Evolutionary conservation across 2,888 invertebrate genomes (phyloP).

Genomic region (Epinotia nisella): DNA sequence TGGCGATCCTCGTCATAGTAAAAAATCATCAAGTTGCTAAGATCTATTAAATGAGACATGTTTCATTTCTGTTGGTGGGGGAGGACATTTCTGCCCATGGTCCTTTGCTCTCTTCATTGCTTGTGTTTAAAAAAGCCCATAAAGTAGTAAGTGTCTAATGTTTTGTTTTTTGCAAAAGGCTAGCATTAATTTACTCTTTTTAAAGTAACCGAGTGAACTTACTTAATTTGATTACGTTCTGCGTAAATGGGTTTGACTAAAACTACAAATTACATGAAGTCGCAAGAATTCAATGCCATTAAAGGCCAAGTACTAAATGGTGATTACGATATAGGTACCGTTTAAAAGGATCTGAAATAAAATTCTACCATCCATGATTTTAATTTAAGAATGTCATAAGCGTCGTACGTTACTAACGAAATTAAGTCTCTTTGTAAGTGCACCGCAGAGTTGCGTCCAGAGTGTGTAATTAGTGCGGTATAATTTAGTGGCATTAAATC

Average conservation of each 20-base stretch:
- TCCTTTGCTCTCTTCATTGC: background rate
- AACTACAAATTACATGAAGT: slow-evolving; percentile 14
- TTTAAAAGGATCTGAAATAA: slow-evolving; percentile 22
- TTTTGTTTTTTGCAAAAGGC: background rate
- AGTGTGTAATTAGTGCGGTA: slow-evolving; percentile 53
- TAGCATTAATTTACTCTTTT: background rate
- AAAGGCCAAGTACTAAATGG: slow-evolving; percentile 16
- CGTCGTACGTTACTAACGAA: background rate
- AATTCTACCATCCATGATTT: background rate
- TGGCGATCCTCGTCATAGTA: no score
- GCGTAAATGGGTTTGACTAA: slow-evolving; percentile 4
- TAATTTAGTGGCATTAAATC: slow-evolving; percentile 78
- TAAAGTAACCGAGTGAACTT: background rate
- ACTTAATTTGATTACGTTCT: background rate
- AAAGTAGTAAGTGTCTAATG: no score
- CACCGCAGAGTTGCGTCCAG: slow-evolving; percentile 32
- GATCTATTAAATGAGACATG: no score
- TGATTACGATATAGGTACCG: slow-evolving; percentile 35
- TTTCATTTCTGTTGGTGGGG: no score
- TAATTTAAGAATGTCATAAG: slow-evolving; percentile 10
- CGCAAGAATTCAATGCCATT: slow-evolving; percentile 20
- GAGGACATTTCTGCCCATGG: no score
- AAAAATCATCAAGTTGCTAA: no score
- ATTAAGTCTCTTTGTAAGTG: background rate
- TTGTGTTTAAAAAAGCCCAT: background rate